Percentiles rank a stretch among this genome's conserved stretches.
These are phyloP conservation scores for Acanthosepion lycidas DNA, from an alignment of 2,888 invertebrate genomes.

Conservation along the genomic window DNA sequence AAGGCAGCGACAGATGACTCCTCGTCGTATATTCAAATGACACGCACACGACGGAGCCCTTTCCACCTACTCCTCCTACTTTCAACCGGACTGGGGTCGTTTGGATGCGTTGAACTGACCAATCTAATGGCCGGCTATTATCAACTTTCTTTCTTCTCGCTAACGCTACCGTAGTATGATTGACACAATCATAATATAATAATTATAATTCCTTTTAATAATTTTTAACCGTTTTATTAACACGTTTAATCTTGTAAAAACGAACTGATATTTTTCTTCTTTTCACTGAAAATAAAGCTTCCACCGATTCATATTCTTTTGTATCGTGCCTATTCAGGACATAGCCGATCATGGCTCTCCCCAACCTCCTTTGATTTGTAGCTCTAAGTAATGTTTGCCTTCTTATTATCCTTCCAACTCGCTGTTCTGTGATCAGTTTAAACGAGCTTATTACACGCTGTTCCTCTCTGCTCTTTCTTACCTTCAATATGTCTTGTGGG, in stretches of 20 bases:
- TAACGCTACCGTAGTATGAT: not conserved
- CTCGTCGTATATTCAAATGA: not conserved
- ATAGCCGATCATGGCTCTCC: no score
- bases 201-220: not conserved
- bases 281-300: no score
- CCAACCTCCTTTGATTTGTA: no score
- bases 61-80: not conserved
- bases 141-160: not conserved
- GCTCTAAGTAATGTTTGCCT: no score
- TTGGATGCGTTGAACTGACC: not conserved
- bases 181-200: no score
- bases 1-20: not conserved
- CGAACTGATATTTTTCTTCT: not conserved
- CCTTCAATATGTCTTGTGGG: no score
- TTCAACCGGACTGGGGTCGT: not conserved
- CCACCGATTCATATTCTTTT: no score
- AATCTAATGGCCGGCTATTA: not conserved
- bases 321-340: no score
- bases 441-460: no score
- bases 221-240: not conserved
- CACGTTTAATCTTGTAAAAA: not conserved
- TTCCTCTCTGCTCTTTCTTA: no score
- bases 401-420: no score
- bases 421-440: no score
- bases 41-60: not conserved